Evolutionary conservation across 2,113 vertebrate genomes (phyloP), one percentile per base, ranked within the genome.

Genomic region (Festucalex cinctus): DNA sequence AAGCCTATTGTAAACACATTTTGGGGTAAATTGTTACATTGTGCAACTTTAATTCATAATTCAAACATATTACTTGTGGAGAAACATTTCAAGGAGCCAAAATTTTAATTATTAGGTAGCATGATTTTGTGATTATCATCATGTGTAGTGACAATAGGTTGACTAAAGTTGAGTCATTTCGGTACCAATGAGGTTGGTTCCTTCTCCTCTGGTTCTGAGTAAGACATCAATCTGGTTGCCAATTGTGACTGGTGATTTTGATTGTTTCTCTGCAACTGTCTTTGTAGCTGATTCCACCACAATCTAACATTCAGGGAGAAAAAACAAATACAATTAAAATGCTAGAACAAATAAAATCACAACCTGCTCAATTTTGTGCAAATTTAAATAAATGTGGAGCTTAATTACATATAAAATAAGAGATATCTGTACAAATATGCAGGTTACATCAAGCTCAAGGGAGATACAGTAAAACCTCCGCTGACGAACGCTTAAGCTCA

Each of bases 111-210:
- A 1, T 39, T 41, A 12, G n/a, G n/a, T n/a, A 41, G 39, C 3
- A 12, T 49, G 48, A 48, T 28, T 56, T 16, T 53, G 53, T 56
- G 24, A 56, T 14, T 56, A 32, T 51, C n/a, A 14, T n/a, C n/a
- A n/a, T n/a, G n/a, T n/a, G n/a, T 1, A 9, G 24, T 58, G 56
- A 32, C 19, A 58, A 58, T 36, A 9, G 17, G 3, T 5, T 1
- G 43, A 32, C 48, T 46, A 46, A n/a, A 65, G 63, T 3, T 0
- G 8, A 65, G 39, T n/a, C 1, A 17, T 19, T 51, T 65, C 5
- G 68, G 4, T 92, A 99, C 96, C 97, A 68, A 93, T 93, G 70
- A 98, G 85, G 82, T 97, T 97, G 78, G 89, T 94, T 76, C 81
- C 93, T 74, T 59, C 78, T 28, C 93, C 92, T 76, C 94, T 93